A percentile compares a stretch with the other conserved stretches of the same genome.
Evolutionary conservation across 1,140 invertebrate genomes (phyloP).

Genomic region (Cyphomyrmex costatus): DNA sequence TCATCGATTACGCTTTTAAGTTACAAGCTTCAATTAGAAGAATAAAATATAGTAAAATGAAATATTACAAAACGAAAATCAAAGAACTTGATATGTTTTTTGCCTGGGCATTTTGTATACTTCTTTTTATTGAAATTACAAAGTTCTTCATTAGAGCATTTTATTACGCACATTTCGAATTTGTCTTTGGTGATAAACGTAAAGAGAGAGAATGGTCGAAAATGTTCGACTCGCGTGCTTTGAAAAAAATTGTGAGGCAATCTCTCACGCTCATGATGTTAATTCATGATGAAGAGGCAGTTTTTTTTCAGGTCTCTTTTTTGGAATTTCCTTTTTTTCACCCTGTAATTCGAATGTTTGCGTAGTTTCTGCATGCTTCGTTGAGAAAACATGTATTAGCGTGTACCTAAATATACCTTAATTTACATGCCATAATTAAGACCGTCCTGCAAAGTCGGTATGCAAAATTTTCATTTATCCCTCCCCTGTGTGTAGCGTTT

Average conservation of each 20-base stretch:
- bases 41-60: not conserved
- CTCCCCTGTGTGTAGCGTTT: not conserved
- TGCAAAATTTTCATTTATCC: slow-evolving; percentile 54
- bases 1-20: not conserved
- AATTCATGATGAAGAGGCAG: not conserved
- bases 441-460: slow-evolving; percentile 21
- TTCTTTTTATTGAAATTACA: not conserved
- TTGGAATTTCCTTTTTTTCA: slow-evolving; percentile 23
- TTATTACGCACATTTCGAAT: not conserved
- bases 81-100: not conserved
- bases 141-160: not conserved
- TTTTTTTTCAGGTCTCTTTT: slow-evolving; percentile 2
- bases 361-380: slow-evolving; percentile 32
- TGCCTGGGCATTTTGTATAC: not conserved
- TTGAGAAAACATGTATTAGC: slow-evolving; percentile 31
- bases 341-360: not conserved
- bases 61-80: not conserved
- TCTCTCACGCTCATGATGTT: slow-evolving; percentile 25
- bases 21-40: not conserved
- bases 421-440: slow-evolving; percentile 57
- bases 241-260: slow-evolving; percentile 9
- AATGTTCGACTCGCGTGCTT: slow-evolving; percentile 37
- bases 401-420: slow-evolving; percentile 44
- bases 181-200: not conserved
- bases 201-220: not conserved